Percentiles rank a stretch among this genome's conserved stretches.
phyloP scores from a whole-genome alignment of 2,113 vertebrate genomes.

The Herpetotheres cachinnans region DNA sequence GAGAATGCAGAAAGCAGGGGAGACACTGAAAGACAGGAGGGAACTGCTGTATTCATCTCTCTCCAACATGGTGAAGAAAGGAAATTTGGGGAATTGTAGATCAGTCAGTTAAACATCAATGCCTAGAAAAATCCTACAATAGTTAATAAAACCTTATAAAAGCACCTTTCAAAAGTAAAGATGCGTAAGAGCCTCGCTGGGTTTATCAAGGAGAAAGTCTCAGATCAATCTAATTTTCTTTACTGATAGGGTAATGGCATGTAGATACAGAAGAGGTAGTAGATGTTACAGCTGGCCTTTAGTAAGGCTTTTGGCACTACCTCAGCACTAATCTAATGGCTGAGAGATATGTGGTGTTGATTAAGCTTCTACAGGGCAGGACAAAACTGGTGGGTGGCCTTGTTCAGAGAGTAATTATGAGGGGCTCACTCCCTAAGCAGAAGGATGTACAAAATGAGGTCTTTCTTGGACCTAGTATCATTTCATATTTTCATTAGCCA shows the following conservation, averaged over 20 bases:
- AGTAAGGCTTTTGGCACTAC: neutral
- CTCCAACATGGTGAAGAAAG: neutral
- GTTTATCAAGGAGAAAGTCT: neutral
- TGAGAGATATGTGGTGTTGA: neutral
- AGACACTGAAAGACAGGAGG: neutral
- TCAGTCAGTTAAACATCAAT: neutral
- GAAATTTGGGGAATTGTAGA: neutral
- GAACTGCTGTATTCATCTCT: neutral
- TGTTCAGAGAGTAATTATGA: neutral
- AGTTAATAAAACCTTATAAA: neutral
- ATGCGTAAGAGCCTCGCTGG: neutral
- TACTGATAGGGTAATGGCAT: neutral
- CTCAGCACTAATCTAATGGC: neutral
- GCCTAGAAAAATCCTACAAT: neutral
- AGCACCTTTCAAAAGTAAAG: neutral
- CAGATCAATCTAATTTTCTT: neutral
- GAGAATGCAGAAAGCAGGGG: neutral
- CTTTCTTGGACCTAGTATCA: neutral
- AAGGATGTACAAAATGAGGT: neutral
- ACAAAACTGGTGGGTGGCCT: neutral
- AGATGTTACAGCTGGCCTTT: neutral
- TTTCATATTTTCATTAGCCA: neutral
- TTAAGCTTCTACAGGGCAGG: neutral
- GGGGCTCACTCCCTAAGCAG: neutral
- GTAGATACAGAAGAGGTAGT: neutral